phyloP scores from a whole-genome alignment of 2,113 vertebrate species.

The Lepus americanus region DNA sequence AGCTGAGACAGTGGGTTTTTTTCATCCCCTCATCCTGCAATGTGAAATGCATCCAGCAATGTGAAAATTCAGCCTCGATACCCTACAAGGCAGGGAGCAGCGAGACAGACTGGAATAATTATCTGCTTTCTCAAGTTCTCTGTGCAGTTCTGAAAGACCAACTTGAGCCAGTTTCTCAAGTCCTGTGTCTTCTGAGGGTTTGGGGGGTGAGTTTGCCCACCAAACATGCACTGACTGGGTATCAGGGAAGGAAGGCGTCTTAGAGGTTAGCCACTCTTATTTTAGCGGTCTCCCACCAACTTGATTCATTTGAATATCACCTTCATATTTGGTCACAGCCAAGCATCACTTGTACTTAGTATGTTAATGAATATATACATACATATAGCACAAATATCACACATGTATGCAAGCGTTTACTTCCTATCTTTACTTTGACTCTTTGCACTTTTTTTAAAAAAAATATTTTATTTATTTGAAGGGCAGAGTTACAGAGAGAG shows the following conservation, averaged over 20 bases:
- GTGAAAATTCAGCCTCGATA: neutral
- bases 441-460: neutral
- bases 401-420: neutral
- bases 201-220: rapidly evolving
- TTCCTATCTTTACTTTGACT: constrained; percentile 23
- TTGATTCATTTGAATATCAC: neutral
- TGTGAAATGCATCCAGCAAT: neutral
- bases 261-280: neutral
- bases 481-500: no score
- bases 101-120: neutral
- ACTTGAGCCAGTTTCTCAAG: neutral
- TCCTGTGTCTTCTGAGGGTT: neutral
- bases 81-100: neutral
- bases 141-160: neutral
- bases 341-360: neutral
- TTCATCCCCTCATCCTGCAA: neutral
- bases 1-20: neutral
- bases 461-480: no score
- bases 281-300: neutral
- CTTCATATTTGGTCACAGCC: neutral
- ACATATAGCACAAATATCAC: neutral
- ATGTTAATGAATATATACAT: neutral
- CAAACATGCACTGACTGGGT: no score
- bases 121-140: neutral
- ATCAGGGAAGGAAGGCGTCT: neutral